Evolutionary conservation across 2,113 vertebrate species (phyloP), one percentile per base, ranked within the genome.

Genomic region (Prionailurus viverrinus): DNA sequence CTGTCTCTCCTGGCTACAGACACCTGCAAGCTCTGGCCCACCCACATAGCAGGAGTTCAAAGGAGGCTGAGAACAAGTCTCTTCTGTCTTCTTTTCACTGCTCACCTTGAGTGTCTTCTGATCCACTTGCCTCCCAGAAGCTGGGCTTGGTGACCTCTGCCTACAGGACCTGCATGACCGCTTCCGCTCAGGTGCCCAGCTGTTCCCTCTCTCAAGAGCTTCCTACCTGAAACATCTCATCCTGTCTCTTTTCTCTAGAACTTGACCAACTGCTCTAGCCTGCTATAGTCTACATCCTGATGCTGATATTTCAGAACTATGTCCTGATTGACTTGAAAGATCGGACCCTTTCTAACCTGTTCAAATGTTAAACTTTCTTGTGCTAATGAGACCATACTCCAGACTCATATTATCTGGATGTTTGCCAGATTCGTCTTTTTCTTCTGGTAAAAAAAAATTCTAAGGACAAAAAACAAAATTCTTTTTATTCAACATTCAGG

Each of bases 21-120:
- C 98, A 98, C 96, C 97, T 98, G 97, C 88, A 71, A 89, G 89
- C 39, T 39, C 45, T 29, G 27, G 98, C 97, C 98, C 98, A 98
- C 98, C 97, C 98, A 98, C 88, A 48, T 11, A 78, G 96, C 65
- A 55, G 81, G 85, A 86, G 91, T 65, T 96, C 89, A 83, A 95
- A 83, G 88, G 45, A 96, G 73, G 55, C 71, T 13, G 51, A 90
- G 91, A 96, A 98, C 94, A 97, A 97, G 89, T 96, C n/a, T 0
- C 73, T 97, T 97, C 94, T 98, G 95, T 98, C 91, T 94, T 94
- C 83, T 88, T 95, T 95, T 63, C 69, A 51, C 7, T 29, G 55
- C 78, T 96, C 88, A 96, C 95, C 94, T 97, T 89, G 85, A 73
- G 65, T 27, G 27, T 97, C 93, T 95, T 73, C 91, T 63, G 83